phyloP scores from a whole-genome alignment of 2,113 vertebrate species.

The Saguinus imperator region DNA sequence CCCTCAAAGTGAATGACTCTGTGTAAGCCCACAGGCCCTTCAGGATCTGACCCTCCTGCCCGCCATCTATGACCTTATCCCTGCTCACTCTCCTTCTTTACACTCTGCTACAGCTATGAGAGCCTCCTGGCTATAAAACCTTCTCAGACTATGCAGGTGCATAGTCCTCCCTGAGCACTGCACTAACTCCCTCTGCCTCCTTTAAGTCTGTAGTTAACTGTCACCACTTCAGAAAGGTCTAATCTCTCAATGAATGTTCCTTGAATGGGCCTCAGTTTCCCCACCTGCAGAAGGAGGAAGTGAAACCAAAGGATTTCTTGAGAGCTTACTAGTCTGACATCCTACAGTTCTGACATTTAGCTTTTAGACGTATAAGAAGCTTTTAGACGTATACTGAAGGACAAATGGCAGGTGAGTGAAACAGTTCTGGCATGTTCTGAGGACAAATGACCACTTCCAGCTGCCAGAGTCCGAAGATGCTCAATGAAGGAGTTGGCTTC shows the following conservation, averaged over 20 bases:
- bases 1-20: neutral
- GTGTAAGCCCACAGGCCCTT: neutral
- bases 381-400: neutral
- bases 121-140: neutral
- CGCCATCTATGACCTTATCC: neutral
- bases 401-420: neutral
- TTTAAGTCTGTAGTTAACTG: neutral
- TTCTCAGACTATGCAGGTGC: neutral
- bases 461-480: neutral
- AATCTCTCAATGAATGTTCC: neutral
- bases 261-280: neutral
- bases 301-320: neutral
- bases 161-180: neutral
- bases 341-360: neutral
- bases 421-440: neutral
- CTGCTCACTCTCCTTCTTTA: neutral
- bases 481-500: neutral
- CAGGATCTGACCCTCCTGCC: too few relatives aligned
- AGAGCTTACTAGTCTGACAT: neutral
- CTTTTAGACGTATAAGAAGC: neutral
- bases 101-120: neutral
- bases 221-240: neutral
- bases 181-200: neutral
- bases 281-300: neutral
- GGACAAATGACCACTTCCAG: neutral